A percentile compares a stretch with the other conserved stretches of the same genome.
Evolutionary conservation across 2,797 vertebrate species (phyloP).

Genomic region (Spondyliosoma cantharus): DNA sequence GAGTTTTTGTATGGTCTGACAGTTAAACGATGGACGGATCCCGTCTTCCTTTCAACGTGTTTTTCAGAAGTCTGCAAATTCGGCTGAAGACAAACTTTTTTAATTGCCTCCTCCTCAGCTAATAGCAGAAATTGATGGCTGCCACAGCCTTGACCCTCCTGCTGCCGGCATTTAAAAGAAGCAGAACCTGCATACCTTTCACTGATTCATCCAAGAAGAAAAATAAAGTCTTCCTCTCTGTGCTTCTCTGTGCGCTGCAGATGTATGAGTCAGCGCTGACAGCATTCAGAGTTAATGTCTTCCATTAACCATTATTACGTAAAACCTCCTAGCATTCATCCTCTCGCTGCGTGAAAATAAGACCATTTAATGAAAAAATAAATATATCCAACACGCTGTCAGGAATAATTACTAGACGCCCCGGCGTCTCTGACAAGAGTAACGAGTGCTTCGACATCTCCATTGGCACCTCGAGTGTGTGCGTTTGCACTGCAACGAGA

Average conservation of each 20-base stretch:
- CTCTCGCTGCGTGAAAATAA: background rate
- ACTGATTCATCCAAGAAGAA: slow-evolving; percentile 24
- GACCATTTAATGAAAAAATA: background rate
- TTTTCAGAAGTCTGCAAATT: slow-evolving; percentile 17
- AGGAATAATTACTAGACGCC: background rate
- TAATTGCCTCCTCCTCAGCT: slow-evolving; percentile 20
- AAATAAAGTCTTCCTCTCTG: slow-evolving; percentile 18
- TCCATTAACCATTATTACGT: background rate
- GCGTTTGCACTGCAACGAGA: slow-evolving; percentile 25
- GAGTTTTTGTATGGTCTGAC: background rate
- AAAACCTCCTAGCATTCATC: background rate
- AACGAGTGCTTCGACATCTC: slow-evolving; percentile 37
- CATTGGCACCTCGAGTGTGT: slow-evolving; percentile 32
- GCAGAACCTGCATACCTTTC: slow-evolving; percentile 22
- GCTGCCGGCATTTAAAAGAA: slow-evolving; percentile 17
- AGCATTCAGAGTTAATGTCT: background rate
- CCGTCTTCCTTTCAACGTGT: background rate
- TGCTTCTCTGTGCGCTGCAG: slow-evolving; percentile 8
- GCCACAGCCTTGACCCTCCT: slow-evolving; percentile 46
- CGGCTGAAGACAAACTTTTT: slow-evolving; percentile 21
- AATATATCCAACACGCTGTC: background rate
- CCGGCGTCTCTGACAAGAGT: slow-evolving; percentile 21
- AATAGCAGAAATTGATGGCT: slow-evolving; percentile 30
- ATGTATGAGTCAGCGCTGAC: background rate
- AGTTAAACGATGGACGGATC: background rate